Evolutionary conservation across 2,888 invertebrate species (phyloP).

Genomic region (Thereva unica): DNA sequence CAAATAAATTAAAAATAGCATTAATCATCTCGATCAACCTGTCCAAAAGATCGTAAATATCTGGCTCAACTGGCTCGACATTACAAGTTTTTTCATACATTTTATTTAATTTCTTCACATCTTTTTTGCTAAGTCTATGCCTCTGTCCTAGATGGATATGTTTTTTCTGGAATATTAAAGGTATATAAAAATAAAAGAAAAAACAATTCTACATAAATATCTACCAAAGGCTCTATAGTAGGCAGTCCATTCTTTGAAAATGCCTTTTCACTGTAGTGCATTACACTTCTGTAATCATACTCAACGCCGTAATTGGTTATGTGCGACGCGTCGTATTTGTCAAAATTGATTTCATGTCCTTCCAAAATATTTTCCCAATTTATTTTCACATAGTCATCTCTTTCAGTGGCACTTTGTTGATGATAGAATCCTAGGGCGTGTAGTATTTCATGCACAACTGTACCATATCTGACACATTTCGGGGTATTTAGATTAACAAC

Average conservation of each 20-base stretch:
- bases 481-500: conserved; percentile 62
- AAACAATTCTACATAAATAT: conserved; percentile 10
- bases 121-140: conserved; percentile 61
- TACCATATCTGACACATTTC: conserved; percentile 66
- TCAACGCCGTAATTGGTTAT: conserved; percentile 68
- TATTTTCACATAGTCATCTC: conserved; percentile 76
- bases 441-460: conserved; percentile 76
- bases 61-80: conserved; percentile 11
- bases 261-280: conserved; percentile 72
- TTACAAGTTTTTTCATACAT: conserved; percentile 61
- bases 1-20: background rate
- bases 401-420: conserved; percentile 77
- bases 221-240: conserved; percentile 67
- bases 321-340: conserved; percentile 67
- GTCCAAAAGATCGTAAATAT: background rate
- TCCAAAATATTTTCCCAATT: conserved; percentile 68
- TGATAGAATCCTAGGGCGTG: conserved; percentile 83
- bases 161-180: conserved; percentile 53
- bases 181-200: background rate
- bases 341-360: conserved; percentile 64
- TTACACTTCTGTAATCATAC: conserved; percentile 73
- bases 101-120: conserved; percentile 59
- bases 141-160: conserved; percentile 61
- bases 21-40: background rate
- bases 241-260: conserved; percentile 69